These are phyloP conservation scores for Diloba caeruleocephala DNA, from an alignment of 2,888 invertebrate genomes.

Conservation along the genomic window DNA sequence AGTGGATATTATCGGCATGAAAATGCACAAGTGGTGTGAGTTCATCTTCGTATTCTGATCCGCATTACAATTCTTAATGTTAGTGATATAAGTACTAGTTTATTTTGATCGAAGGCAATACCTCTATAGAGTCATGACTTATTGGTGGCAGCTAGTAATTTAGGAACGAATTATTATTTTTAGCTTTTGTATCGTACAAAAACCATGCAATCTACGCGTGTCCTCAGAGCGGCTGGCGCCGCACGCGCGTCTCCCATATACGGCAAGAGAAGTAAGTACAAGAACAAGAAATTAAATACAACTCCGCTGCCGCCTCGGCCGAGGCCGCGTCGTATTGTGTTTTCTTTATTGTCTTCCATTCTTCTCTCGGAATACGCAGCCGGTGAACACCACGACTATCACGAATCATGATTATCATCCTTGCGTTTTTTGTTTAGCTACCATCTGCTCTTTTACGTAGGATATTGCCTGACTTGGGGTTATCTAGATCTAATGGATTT, in stretches of 20 bases:
- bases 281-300: constrained; percentile 84
- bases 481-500: too few relatives aligned
- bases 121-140: too few relatives aligned
- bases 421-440: too few relatives aligned
- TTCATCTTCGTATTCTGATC: too few relatives aligned
- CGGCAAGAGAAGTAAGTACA: constrained; percentile 80
- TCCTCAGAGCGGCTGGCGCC: constrained; percentile 67
- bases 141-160: too few relatives aligned
- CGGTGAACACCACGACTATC: constrained; percentile 39
- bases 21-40: too few relatives aligned
- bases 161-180: too few relatives aligned
- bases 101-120: not conserved
- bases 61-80: too few relatives aligned
- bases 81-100: too few relatives aligned
- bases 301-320: constrained; percentile 58
- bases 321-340: constrained; percentile 75
- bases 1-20: too few relatives aligned
- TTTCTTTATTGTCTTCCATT: constrained; percentile 74
- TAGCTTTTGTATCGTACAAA: constrained; percentile 11
- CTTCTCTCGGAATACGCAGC: constrained; percentile 42
- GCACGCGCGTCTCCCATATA: constrained; percentile 84
- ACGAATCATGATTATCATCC: constrained; percentile 40
- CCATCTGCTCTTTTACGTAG: too few relatives aligned
- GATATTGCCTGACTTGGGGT: too few relatives aligned
- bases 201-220: constrained; percentile 62